Evolutionary conservation across 2,797 vertebrate genomes (phyloP), one percentile per base, ranked within the genome.

Genomic region (Ataeniobius toweri): DNA sequence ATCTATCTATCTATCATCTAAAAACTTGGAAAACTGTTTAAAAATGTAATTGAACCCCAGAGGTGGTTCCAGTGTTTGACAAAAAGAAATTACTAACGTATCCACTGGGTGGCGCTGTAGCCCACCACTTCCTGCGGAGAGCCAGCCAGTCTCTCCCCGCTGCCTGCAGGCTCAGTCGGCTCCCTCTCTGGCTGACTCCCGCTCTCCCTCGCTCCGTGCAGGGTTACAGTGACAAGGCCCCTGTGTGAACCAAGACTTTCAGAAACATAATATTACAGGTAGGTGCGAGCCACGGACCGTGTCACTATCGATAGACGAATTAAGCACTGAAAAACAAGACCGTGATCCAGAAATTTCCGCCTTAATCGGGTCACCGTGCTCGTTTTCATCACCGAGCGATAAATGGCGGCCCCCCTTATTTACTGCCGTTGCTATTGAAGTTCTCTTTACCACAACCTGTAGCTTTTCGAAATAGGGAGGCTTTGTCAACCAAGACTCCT

Each of bases 231-330:
- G 96, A 97, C 96, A 95, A 95, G 96, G 95, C 96, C 95, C 95
- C 95, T 95, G 96, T 87, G 83, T 91, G 93, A 96, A 97, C 95
- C 86, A 89, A 95, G 96, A 96, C 96, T 96, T 96, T 96, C 96
- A 97, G 95, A 96, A 97, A 97, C 97, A 97, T 96, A 96, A 97
- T 97, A 97, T 97, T 97, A 96, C 96, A 96, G 96, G 96, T 97
- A 92, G 96, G 96, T 97, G 96, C 96, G 95, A 96, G 96, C 96
- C 96, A 96, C 95, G 95, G 95, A 87, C 90, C 83, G 86, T 94
- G 92, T 93, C 91, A 86, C 88, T 89, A 89, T 91, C 89, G 91
- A 94, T 90, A 53, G 89, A 91, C 89, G 91, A 91, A 93, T 93
- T 87, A 93, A 92, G 86, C 91, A 89, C 82, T 81, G 92, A 89